These are phyloP conservation scores for Cyrtonyx montezumae DNA, from an alignment of 2,113 vertebrate genomes.

Conservation along the genomic window DNA sequence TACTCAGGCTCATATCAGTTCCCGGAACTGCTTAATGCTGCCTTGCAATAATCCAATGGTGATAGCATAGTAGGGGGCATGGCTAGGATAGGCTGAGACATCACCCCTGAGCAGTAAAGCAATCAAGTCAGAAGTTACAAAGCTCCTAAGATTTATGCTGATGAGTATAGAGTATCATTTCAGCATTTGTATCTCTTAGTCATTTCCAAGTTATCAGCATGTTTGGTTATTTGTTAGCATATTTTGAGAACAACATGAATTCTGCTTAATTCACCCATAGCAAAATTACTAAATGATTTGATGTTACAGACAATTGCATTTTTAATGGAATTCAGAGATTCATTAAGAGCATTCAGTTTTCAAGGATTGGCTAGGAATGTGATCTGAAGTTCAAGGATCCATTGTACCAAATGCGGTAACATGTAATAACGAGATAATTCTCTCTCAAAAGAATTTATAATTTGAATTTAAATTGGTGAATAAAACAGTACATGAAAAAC, in stretches of 20 bases:
- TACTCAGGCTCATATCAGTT: background rate
- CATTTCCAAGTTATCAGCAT: background rate
- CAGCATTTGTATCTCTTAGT: background rate
- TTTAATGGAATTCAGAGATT: background rate
- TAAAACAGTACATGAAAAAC: background rate
- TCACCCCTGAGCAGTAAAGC: background rate
- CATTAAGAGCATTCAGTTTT: background rate
- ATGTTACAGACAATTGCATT: background rate
- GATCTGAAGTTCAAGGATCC: background rate
- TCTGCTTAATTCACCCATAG: background rate
- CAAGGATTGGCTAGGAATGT: background rate
- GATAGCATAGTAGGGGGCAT: background rate
- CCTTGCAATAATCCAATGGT: background rate
- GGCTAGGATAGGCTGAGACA: background rate
- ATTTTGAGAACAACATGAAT: background rate
- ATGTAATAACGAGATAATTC: background rate
- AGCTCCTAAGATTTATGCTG: background rate
- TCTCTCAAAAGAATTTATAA: background rate
- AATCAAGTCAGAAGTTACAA: accelerated
- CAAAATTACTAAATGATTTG: background rate
- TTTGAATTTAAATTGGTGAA: background rate
- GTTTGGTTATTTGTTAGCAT: background rate
- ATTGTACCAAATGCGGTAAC: background rate
- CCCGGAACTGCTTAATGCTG: background rate
- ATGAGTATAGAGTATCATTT: background rate